Evolutionary conservation across 2,797 vertebrate species (phyloP), one percentile per base, ranked within the genome.

Genomic region (Acanthis flammea): DNA sequence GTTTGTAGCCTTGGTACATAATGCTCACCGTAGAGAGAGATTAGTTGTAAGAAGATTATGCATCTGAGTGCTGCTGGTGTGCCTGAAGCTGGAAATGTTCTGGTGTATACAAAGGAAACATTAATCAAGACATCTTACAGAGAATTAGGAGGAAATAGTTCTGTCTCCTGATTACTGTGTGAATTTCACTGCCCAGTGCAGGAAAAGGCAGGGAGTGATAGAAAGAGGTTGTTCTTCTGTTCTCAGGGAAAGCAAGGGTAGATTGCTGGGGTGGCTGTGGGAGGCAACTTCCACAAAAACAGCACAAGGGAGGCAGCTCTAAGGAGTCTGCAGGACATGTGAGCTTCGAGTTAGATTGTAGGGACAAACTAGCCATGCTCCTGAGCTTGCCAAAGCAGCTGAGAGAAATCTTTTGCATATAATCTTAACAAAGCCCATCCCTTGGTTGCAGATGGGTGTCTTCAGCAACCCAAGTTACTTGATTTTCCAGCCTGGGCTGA

Each of bases 81-180:
- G 68, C 83, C 86, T 86, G 78, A 86, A 93, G 77, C 74, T 72
- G 73, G 61, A 86, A 88, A 55, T 70, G 44, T 78, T 84, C 63
- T 90, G 48, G 27, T 54, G 47, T 72, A 5, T 41, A 93, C 86
- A 94, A 94, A 95, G 91, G 66, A 84, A 94, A 86, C 73, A 84
- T 92, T 92, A 81, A 95, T 86, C 82, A 93, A 92, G 83, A 47
- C 12, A 5, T 90, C 70, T 96, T 95, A 84, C 16, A 57, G 57
- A 96, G 91, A 93, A 92, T 95, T 92, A 94, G 58, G 62, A 90
- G 58, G 50, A 93, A 90, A 62, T 86, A 90, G 77, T 81, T 96
- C 86, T 93, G 55, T 78, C 70, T 88, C 35, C 80, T 75, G 66
- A 81, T 90, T 72, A 44, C 50, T 86, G 16, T 1, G 1, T 45